phyloP scores from a whole-genome alignment of 1,140 invertebrate genomes.

The Drosophila burlai region DNA sequence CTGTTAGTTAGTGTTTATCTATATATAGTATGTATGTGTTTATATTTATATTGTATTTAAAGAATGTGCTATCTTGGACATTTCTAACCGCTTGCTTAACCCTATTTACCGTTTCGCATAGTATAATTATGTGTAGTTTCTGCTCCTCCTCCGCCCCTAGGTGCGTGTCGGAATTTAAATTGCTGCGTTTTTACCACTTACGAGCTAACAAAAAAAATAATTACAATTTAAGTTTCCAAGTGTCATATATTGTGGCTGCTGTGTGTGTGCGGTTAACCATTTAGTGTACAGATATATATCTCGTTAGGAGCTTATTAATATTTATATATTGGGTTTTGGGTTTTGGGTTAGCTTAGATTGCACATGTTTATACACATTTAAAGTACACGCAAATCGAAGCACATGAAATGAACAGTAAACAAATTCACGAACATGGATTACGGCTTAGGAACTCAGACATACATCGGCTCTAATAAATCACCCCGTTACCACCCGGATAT shows the following conservation, averaged over 20 bases:
- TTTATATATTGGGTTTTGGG: slow-evolving; percentile 39
- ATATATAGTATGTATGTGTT: slow-evolving; percentile 19
- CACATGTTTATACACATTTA: slow-evolving; percentile 76
- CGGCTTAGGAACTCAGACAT: slow-evolving; percentile 80
- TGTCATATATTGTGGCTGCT: slow-evolving; percentile 41
- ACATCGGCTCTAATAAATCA: slow-evolving; percentile 68
- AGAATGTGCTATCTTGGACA: slow-evolving; percentile 75
- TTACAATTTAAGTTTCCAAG: slow-evolving; percentile 64
- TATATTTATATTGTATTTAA: slow-evolving; percentile 38
- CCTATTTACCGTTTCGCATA: slow-evolving; percentile 36
- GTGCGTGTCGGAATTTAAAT: slow-evolving; percentile 16
- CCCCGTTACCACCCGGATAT: slow-evolving; percentile 1
- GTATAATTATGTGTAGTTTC: slow-evolving; percentile 3
- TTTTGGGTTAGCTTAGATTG: slow-evolving; percentile 69
- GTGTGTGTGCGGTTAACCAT: slow-evolving; percentile 49
- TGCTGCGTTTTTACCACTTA: slow-evolving; percentile 41
- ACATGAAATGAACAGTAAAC: slow-evolving; percentile 82
- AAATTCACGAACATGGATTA: slow-evolving; percentile 84
- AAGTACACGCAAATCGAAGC: slow-evolving; percentile 80
- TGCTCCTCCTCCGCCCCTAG: not conserved
- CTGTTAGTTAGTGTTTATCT: slow-evolving; percentile 24
- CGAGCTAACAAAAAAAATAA: slow-evolving; percentile 66
- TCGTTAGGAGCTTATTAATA: slow-evolving; percentile 40
- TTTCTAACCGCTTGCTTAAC: slow-evolving; percentile 43
- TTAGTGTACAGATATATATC: slow-evolving; percentile 54